Base-by-base conservation (phyloP, 2,797 vertebrate species). In the Arrhamphus sclerolepis region DNA sequence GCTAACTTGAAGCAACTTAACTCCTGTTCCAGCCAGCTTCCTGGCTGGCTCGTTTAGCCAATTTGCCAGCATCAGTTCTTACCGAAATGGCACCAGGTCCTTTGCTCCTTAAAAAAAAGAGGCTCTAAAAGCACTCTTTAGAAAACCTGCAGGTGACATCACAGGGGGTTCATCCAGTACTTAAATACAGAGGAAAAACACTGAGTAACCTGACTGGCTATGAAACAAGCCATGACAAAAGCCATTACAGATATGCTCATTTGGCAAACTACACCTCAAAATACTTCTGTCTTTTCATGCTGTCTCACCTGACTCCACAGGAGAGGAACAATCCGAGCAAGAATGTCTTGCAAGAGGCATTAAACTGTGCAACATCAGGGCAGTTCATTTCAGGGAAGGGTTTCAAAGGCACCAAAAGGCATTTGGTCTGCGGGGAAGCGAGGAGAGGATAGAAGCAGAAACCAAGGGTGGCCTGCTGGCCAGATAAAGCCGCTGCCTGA, bases 401-500 rank as follows among this genome's bases (percentile, higher is more conserved):
- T 80, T 55, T 78, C 66, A 81, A 86, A 83, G 44, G 68, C 58
- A 77, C 61, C 52, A 3, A 69, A 68, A 80, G 79, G 68, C 62
- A 53, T 66, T 48, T 52, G 62, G 71, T 72, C 29, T 6, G 63
- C 21, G 53, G 44, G 57, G 44, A 52, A 79, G 67, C 43, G 39
- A 65, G 66, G 53, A 56, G 57, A 58, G 66, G 69, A 72, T 61
- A n/a, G 61, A 71, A 64, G 72, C 48, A 58, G 51, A 29, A 64
- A 66, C 59, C 57, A 52, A 66, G 71, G 82, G 82, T 83, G 84
- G 79, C 71, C 84, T 80, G 78, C 53, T 85, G 82, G 87, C 77
- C 74, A 87, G 88, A 89, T 88, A 86, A 84, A 78, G 80, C 82
- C 56, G 63, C 85, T 64, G 72, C 70, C 69, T 85, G 66, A 64